These are phyloP conservation scores for Osmerus mordax DNA, from an alignment of 2,113 vertebrate species.

Conservation along the genomic window DNA sequence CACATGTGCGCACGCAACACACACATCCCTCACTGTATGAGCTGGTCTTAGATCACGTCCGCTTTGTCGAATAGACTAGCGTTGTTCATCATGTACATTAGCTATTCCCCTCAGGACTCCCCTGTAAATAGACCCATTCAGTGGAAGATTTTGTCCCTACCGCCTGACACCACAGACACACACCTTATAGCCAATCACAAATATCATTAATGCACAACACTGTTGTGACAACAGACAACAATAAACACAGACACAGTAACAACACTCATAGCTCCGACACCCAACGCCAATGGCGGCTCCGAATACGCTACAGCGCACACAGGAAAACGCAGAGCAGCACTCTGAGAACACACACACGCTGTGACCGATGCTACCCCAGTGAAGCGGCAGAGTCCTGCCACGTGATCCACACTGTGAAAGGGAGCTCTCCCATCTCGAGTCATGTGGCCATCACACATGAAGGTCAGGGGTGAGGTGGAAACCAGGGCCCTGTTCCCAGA, in stretches of 20 bases:
- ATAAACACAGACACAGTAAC: neutral
- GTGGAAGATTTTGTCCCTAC: neutral
- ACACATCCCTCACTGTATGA: no score
- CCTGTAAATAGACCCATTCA: neutral
- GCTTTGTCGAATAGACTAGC: no score
- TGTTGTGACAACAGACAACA: neutral
- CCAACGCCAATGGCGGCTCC: no score
- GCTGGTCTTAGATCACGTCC: no score
- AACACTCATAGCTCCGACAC: no score
- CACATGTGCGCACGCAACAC: neutral
- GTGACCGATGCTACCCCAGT: constrained; percentile 1
- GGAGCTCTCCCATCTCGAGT: constrained; percentile 43
- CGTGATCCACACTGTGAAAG: constrained; percentile 47
- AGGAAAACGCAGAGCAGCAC: neutral
- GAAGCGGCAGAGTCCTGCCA: constrained; percentile 17
- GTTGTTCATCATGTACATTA: neutral
- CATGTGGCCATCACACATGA: constrained; percentile 50
- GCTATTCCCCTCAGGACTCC: neutral
- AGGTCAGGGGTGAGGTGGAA: constrained; percentile 30
- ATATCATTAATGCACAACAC: neutral
- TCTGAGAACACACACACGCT: constrained; percentile 3
- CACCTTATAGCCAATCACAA: neutral
- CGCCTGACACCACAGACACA: neutral
- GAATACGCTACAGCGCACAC: no score
- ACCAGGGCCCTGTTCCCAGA: constrained; percentile 9